phyloP scores from a whole-genome alignment of 2,113 vertebrate genomes.

The Enhydra lutris region DNA sequence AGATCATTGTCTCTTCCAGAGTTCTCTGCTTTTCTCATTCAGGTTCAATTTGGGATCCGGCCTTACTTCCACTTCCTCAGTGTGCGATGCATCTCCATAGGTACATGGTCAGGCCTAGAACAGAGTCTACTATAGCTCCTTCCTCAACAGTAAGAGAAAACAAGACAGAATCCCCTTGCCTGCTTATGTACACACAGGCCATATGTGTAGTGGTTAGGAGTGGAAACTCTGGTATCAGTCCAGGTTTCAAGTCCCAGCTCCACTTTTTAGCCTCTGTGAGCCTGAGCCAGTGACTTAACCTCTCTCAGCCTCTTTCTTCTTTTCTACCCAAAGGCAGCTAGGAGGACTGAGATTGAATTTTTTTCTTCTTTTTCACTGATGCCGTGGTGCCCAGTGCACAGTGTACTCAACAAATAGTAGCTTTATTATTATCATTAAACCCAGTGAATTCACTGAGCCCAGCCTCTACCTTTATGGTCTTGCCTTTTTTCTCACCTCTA shows the following conservation, averaged over 20 bases:
- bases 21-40: background rate
- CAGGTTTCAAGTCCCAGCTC: background rate
- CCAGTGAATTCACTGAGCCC: background rate
- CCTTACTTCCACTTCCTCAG: background rate
- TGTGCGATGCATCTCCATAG: background rate
- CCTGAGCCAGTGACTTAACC: background rate
- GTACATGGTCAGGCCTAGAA: background rate
- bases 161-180: background rate
- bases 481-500: background rate
- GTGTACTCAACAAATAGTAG: background rate
- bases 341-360: background rate
- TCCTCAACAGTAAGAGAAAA: background rate
- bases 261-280: slow-evolving; percentile 8
- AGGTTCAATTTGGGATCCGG: background rate
- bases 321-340: background rate
- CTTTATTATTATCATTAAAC: slow-evolving; percentile 5
- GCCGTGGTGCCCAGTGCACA: background rate
- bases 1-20: background rate
- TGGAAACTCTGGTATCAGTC: background rate
- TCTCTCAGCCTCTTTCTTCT: slow-evolving; percentile 1
- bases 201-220: background rate
- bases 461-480: background rate
- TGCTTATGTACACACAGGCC: background rate
- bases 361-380: background rate
- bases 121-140: background rate